phyloP scores from a whole-genome alignment of 2,888 invertebrate species.

The Margaritifera margaritifera region DNA sequence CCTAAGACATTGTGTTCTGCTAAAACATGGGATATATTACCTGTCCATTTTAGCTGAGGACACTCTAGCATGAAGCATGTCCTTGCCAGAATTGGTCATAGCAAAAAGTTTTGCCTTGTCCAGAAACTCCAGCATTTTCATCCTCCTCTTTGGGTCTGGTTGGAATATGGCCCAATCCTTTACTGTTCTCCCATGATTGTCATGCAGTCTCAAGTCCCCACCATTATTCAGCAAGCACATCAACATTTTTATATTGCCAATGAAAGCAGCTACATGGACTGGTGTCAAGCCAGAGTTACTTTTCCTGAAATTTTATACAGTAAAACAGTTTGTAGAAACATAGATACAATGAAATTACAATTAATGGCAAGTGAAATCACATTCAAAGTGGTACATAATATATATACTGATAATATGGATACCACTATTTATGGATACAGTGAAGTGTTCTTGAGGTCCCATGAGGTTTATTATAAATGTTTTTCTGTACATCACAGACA shows the following conservation, averaged over 20 bases:
- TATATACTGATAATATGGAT: no score
- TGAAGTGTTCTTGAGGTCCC: no score
- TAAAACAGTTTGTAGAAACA: no score
- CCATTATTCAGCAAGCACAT: slow-evolving; percentile 70
- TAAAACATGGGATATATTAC: slow-evolving; percentile 11
- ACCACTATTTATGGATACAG: no score
- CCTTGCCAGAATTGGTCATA: slow-evolving; percentile 55
- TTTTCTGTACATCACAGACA: no score
- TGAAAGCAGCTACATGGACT: slow-evolving; percentile 72
- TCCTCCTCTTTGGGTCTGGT: slow-evolving; percentile 53
- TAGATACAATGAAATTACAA: no score
- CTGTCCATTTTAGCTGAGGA: slow-evolving; percentile 29
- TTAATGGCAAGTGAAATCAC: no score
- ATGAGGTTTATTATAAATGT: no score
- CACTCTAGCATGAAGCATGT: slow-evolving; percentile 33
- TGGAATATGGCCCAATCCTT: slow-evolving; percentile 66
- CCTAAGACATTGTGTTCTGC: no score
- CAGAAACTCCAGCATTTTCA: slow-evolving; percentile 65
- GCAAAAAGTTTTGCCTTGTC: slow-evolving; percentile 66
- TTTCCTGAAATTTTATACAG: slow-evolving; percentile 50
- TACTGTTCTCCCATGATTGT: slow-evolving; percentile 68
- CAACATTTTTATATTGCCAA: slow-evolving; percentile 68
- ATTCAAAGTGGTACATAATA: no score
- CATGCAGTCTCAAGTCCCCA: slow-evolving; percentile 73
- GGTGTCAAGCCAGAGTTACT: slow-evolving; percentile 72